Evolutionary conservation across 2,113 vertebrate species (phyloP).

Genomic region (Pao palembangensis): DNA sequence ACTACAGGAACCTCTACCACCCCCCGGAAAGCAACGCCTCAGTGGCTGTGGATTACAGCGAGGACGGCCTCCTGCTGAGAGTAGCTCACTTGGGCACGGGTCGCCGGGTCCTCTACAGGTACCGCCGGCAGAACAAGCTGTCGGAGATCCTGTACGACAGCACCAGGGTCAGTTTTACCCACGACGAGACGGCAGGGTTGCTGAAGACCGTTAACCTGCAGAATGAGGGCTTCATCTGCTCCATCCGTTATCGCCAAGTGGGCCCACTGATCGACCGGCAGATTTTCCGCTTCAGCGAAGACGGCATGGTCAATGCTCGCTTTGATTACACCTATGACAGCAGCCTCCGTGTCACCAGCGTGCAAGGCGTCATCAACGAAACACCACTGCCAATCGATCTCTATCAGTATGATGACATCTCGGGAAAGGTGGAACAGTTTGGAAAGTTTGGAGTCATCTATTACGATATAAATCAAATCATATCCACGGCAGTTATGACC

Average conservation of each 20-base stretch:
- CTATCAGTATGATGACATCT: conserved; percentile 98
- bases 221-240: conserved; percentile 96
- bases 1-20: conserved; percentile 96
- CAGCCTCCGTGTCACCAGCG: conserved; percentile 93
- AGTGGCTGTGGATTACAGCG: conserved; percentile 93
- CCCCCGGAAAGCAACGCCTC: conserved; percentile 98
- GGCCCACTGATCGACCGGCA: conserved; percentile 94
- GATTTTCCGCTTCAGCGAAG: conserved; percentile 97
- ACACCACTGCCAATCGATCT: conserved; percentile 95
- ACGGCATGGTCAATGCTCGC: conserved; percentile 96
- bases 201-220: conserved; percentile 98
- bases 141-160: conserved; percentile 95
- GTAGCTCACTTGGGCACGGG: conserved; percentile 91
- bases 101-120: conserved; percentile 89
- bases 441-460: conserved; percentile 98
- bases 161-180: conserved; percentile 95
- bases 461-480: conserved; percentile 98
- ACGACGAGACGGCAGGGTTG: conserved; percentile 92
- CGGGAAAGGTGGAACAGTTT: conserved; percentile 98
- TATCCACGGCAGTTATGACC: conserved; percentile 97
- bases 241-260: conserved; percentile 94
- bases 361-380: conserved; percentile 98
- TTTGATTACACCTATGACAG: conserved; percentile 99
- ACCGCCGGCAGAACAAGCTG: conserved; percentile 89
- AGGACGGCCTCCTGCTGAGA: conserved; percentile 91